Conservation (phyloP, 37 sponge, comb jelly and placozoan species). For the Cliona cf. orientalis region DNA sequence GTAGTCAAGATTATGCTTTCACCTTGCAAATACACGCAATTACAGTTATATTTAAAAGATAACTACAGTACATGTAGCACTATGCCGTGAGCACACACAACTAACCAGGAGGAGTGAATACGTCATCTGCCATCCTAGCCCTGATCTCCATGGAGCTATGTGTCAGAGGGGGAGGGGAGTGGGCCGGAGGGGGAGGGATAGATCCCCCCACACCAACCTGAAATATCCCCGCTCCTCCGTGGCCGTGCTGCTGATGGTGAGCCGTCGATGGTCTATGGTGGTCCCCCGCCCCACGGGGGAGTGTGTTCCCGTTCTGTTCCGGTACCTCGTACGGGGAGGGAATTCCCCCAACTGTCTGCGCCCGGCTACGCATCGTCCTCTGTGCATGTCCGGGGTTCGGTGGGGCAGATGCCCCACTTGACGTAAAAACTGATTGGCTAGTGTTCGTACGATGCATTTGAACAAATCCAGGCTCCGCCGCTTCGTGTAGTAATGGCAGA, state of each 20-base stretch:
- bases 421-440: constrained; percentile 20
- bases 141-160: constrained; percentile 14
- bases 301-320: constrained; percentile 15
- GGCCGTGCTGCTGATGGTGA: neutral
- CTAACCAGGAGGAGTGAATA: neutral
- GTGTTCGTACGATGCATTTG: constrained; percentile 28
- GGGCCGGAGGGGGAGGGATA: constrained; percentile 29
- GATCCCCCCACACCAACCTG: neutral
- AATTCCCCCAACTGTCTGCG: constrained; percentile 6
- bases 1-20: too few species aligned
- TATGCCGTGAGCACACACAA: too few species aligned
- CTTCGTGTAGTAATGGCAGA: neutral
- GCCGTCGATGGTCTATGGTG: constrained; percentile 1
- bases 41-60: too few species aligned
- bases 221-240: neutral
- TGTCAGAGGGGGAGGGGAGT: constrained; percentile 38
- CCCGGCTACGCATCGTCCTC: constrained; percentile 7
- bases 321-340: constrained; percentile 60
- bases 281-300: neutral
- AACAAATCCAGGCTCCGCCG: neutral
- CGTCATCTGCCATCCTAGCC: neutral
- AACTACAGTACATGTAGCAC: too few species aligned
- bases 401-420: constrained; percentile 10
- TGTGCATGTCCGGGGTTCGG: neutral
- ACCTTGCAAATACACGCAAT: too few species aligned